Base-by-base conservation (phyloP, 2,797 vertebrate genomes). In the Amblyraja radiata region DNA sequence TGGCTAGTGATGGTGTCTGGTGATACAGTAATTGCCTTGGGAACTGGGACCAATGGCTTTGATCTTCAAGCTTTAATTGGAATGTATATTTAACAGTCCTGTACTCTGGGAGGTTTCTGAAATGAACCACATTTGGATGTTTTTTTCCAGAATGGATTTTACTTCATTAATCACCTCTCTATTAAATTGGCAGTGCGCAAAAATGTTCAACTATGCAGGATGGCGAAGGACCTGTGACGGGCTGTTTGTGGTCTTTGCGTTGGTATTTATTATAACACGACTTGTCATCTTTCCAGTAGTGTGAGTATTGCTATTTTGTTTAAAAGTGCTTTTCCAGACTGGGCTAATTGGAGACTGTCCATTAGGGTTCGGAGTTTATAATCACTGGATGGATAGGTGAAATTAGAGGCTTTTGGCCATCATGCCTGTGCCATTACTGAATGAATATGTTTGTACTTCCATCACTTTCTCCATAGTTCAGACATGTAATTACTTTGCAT, bases 131-230 rank as follows among this genome's bases (percentile, higher is more conserved):
- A 11, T 61, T 86, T 86, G 83, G 61, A 58, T 54, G 28, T 13
- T 32, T 1, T 46, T 6, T n/a, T 86, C 21, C 18, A 73, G 32
- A 16, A 21, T 32, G 14, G 1, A 16, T 84, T 84, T 84, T 58
- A 25, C 16, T 46, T 83, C 16, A 73, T 71, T 21, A 73, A 91
- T 68, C 32, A 1, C 9, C 39, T 71, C 28, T 16, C 93, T 94
- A 32, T 94, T 93, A 94, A 94, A 90, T 73, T 93, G 84, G 14
- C 94, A 98, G 98, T 97, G 96, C 93, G 97, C 97, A 32, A 99
- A 99, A 95, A 97, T 98, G 96, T 96, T 98, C 93, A 97, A 98
- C 95, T 99, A 99, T 23, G 97, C 96, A 1, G 96, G 96, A 93
- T 97, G 97, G 98, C 97, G 96, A 16, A 97, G 93, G 93, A 97